A percentile compares a stretch with the other conserved stretches of the same genome.
Conservation (phyloP, 2,888 invertebrate genomes). For the Lasioglossum morio region DNA sequence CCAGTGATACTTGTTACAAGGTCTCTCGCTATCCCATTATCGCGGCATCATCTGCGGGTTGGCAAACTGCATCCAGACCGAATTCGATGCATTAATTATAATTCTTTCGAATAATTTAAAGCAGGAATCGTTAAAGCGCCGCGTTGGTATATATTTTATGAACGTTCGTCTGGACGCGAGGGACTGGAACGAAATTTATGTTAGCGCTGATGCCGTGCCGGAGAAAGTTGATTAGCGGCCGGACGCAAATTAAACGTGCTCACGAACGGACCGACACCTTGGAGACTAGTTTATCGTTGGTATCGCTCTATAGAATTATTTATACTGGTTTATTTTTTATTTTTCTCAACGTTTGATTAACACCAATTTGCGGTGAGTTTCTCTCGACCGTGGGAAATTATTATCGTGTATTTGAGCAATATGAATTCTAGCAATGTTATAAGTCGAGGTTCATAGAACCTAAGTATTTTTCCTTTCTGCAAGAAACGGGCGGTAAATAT, state of each 20-base stretch:
- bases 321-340: background rate
- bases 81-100: conserved; percentile 49
- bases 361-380: background rate
- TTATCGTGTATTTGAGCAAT: background rate
- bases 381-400: background rate
- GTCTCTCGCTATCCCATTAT: conserved; percentile 63
- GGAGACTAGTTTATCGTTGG: background rate
- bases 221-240: conserved; percentile 7
- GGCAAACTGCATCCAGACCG: conserved; percentile 4
- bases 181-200: conserved; percentile 6
- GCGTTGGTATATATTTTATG: conserved; percentile 10
- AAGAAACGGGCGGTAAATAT: no score
- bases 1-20: conserved; percentile 55
- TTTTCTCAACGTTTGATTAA: background rate
- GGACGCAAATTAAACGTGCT: conserved; percentile 26
- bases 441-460: background rate
- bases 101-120: conserved; percentile 34
- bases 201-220: background rate
- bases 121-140: background rate
- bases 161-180: conserved; percentile 4
- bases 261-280: conserved; percentile 17
- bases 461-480: background rate
- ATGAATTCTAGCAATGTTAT: background rate
- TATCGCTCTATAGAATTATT: background rate
- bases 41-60: conserved; percentile 36